These are phyloP conservation scores for Leptopilina syphax DNA, from an alignment of 2,888 invertebrate species.

Conservation along the genomic window DNA sequence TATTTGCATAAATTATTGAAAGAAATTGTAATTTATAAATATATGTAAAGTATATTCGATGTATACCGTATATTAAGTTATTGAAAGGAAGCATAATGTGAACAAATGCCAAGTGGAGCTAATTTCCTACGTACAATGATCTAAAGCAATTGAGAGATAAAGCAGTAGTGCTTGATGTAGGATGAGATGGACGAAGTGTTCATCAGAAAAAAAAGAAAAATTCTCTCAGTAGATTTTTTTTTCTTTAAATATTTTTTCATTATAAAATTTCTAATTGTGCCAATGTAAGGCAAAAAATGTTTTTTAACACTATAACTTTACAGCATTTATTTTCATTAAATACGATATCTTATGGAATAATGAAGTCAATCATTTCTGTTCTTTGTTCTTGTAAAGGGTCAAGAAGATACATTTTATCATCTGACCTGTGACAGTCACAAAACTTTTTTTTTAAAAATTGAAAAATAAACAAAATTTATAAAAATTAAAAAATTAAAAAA, in stretches of 20 bases:
- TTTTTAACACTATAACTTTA: too few relatives aligned
- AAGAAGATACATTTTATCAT: background rate
- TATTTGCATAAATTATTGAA: too few relatives aligned
- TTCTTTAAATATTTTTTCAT: background rate
- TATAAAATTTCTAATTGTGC: background rate
- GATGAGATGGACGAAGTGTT: too few relatives aligned
- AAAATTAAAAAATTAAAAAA: too few relatives aligned
- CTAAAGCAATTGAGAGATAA: slow-evolving; percentile 19
- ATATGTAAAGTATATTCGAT: too few relatives aligned
- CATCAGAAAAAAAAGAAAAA: too few relatives aligned
- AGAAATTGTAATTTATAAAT: too few relatives aligned
- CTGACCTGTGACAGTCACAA: too few relatives aligned
- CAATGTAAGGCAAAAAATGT: too few relatives aligned
- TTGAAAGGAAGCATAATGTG: background rate
- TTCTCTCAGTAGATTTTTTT: too few relatives aligned
- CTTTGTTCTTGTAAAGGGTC: slow-evolving; percentile 1
- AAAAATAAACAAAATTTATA: too few relatives aligned
- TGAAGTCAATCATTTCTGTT: background rate
- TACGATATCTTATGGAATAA: background rate
- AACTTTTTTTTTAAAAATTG: background rate
- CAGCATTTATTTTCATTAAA: background rate
- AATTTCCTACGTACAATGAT: background rate
- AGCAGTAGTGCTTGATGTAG: background rate
- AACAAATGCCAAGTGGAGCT: background rate
- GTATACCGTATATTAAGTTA: background rate